These are phyloP conservation scores for Enteromius afrohamiltoni DNA, from an alignment of 2,797 vertebrate species.

Conservation along the genomic window DNA sequence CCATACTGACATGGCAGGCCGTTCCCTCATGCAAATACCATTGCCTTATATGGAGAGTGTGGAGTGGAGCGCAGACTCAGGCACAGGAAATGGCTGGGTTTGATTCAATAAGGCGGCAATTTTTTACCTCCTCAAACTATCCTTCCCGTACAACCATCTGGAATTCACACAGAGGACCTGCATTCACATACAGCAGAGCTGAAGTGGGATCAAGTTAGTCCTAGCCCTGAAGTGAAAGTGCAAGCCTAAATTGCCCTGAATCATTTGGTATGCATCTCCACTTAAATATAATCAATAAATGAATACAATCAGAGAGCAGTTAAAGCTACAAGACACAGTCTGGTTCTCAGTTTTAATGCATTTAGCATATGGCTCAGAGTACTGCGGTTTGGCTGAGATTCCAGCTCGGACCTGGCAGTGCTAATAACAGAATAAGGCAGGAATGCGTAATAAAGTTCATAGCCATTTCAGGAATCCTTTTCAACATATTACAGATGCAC, in stretches of 20 bases:
- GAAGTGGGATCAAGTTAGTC: conserved; percentile 37
- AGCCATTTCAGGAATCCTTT: conserved; percentile 31
- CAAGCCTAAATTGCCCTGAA: neutral
- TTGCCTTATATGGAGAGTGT: conserved; percentile 83
- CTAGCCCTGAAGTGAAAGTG: neutral
- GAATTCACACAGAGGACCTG: conserved; percentile 41
- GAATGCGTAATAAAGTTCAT: conserved; percentile 57
- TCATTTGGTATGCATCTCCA: neutral
- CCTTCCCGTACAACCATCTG: conserved; percentile 49
- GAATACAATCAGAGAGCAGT: neutral
- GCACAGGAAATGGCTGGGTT: conserved; percentile 85
- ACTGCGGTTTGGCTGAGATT: conserved; percentile 47
- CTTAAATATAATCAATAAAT: conserved; percentile 5
- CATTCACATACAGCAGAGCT: conserved; percentile 15
- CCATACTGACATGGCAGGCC: conserved; percentile 72
- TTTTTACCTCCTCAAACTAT: conserved; percentile 40
- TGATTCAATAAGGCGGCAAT: conserved; percentile 74
- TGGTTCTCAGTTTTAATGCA: conserved; percentile 11
- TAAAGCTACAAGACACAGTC: conserved; percentile 29
- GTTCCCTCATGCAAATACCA: conserved; percentile 82
- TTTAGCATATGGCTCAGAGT: conserved; percentile 29
- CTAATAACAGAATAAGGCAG: conserved; percentile 54
- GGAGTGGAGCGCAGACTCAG: conserved; percentile 69
- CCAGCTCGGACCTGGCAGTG: conserved; percentile 38
- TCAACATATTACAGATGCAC: conserved; percentile 21